A percentile compares a stretch with the other conserved stretches of the same genome.
These are phyloP conservation scores for Callospermophilus lateralis DNA, from an alignment of 2,113 vertebrate genomes.

Conservation along the genomic window DNA sequence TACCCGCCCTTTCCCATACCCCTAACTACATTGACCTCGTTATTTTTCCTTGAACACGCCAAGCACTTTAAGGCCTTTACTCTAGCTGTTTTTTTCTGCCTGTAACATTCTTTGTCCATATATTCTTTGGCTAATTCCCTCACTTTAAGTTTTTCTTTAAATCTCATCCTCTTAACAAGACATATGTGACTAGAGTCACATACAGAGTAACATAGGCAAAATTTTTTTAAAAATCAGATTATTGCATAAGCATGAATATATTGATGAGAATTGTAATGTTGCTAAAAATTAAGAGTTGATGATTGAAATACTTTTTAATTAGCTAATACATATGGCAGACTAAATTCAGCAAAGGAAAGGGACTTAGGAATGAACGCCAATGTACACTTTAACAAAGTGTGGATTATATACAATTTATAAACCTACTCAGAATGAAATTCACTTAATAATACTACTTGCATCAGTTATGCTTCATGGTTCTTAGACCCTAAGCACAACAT, in stretches of 20 bases:
- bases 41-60: not conserved
- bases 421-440: not conserved
- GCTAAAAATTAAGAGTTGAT: not conserved
- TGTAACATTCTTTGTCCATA: not conserved
- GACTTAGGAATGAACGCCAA: not conserved
- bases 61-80: not conserved
- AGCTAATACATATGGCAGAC: not conserved
- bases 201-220: not conserved
- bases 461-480: not conserved
- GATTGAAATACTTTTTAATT: slow-evolving; percentile 39
- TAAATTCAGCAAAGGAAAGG: slow-evolving; percentile 39
- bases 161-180: not conserved
- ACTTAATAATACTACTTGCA: slow-evolving; percentile 12
- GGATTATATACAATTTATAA: not conserved
- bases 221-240: not conserved
- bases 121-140: slow-evolving; percentile 6
- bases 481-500: not conserved
- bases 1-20: not conserved
- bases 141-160: not conserved
- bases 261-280: not conserved
- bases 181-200: not conserved
- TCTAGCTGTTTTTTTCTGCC: slow-evolving; percentile 7
- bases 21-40: not conserved
- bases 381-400: not conserved
- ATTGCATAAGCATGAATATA: not conserved